Percentiles rank a stretch among this genome's conserved stretches.
Evolutionary conservation across 2,113 vertebrate species (phyloP).

Genomic region (Podocnemis expansa): DNA sequence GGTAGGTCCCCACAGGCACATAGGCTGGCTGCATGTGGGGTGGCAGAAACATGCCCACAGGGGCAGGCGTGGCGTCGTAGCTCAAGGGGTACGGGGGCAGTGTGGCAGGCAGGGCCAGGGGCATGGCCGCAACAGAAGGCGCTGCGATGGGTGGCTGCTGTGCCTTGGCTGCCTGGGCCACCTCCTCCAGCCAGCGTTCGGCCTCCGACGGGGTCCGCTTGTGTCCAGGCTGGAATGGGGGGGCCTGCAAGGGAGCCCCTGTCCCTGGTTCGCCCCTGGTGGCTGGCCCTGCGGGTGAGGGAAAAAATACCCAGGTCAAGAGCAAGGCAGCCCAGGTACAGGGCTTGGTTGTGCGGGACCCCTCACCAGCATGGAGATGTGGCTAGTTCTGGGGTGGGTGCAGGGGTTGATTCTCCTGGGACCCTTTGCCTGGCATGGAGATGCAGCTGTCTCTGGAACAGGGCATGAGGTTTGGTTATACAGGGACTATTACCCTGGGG

Average conservation of each 20-base stretch:
- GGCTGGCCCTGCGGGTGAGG: not conserved
- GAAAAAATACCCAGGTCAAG: not conserved
- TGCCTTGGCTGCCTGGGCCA: conserved; percentile 85
- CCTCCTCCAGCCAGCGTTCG: conserved; percentile 92
- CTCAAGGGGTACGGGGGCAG: conserved; percentile 84
- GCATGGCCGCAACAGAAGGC: conserved; percentile 62
- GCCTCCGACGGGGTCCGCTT: conserved; percentile 91
- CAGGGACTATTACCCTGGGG: not conserved
- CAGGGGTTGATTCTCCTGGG: no score
- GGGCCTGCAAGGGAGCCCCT: conserved; percentile 61
- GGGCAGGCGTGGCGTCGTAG: conserved; percentile 77
- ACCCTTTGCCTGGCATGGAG: not conserved
- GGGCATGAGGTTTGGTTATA: not conserved
- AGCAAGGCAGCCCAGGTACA: not conserved
- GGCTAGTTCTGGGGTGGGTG: not conserved
- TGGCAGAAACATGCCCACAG: conserved; percentile 56
- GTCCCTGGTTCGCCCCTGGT: conserved; percentile 6
- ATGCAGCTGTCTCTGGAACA: not conserved
- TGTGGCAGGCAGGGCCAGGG: conserved; percentile 78
- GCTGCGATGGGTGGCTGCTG: conserved; percentile 76
- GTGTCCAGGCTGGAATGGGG: conserved; percentile 82
- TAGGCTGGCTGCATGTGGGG: conserved; percentile 80
- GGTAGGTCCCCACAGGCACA: conserved; percentile 83
- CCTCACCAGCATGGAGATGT: not conserved
- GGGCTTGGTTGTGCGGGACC: not conserved